Conservation (phyloP, 2,888 invertebrate genomes). For the Tenthredo notha region DNA sequence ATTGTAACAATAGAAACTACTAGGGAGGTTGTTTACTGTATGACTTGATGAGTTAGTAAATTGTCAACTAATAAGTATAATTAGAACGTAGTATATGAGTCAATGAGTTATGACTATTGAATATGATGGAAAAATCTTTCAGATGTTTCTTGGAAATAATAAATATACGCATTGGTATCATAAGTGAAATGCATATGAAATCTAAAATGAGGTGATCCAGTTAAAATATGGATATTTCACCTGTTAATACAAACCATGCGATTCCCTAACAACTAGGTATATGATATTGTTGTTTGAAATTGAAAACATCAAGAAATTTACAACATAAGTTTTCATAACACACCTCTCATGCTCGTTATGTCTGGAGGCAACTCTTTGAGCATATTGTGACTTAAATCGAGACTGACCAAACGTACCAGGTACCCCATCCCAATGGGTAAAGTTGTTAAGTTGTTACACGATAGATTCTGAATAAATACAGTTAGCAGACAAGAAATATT, state of each 20-base stretch:
- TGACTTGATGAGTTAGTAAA: not conserved
- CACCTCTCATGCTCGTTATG: conserved; percentile 91
- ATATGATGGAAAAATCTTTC: not conserved
- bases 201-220: not conserved
- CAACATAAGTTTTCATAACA: conserved; percentile 65
- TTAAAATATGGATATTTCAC: not conserved
- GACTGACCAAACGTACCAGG: conserved; percentile 87
- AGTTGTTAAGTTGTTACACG: conserved; percentile 86
- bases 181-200: not conserved
- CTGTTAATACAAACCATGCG: conserved; percentile 34
- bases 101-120: not conserved
- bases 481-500: conserved; percentile 50
- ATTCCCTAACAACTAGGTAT: not conserved
- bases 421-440: conserved; percentile 92
- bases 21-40: not conserved
- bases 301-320: conserved; percentile 28
- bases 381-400: conserved; percentile 88
- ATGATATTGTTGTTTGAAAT: not conserved
- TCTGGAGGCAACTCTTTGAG: conserved; percentile 89
- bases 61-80: not conserved
- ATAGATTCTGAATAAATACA: conserved; percentile 84
- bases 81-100: not conserved
- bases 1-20: not conserved
- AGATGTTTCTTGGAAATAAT: conserved; percentile 6
- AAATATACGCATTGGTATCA: not conserved